Percentiles rank a stretch among this genome's conserved stretches.
phyloP scores from a whole-genome alignment of 2,113 vertebrate genomes.

The Oncorhynchus gorbuscha region DNA sequence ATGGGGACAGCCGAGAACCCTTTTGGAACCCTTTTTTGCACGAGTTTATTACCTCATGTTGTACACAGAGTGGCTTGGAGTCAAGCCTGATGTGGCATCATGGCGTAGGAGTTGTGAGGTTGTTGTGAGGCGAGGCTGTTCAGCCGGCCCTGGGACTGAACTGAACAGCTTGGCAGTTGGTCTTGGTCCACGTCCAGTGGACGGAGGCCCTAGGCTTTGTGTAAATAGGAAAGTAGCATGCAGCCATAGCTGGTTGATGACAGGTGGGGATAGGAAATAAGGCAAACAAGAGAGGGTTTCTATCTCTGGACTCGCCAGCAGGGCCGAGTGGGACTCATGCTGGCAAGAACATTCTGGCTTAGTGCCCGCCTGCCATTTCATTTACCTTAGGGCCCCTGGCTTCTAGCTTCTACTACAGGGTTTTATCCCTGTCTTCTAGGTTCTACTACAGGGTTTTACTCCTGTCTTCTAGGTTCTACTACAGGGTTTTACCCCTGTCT shows the following conservation, averaged over 20 bases:
- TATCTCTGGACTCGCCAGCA: slow-evolving; percentile 13
- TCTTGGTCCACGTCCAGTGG: background rate
- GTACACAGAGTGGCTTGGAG: no score
- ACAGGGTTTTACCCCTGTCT: background rate
- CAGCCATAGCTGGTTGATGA: slow-evolving; percentile 13
- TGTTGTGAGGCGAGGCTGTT: background rate
- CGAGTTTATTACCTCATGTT: no score
- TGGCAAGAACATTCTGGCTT: slow-evolving; percentile 15
- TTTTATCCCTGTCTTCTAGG: background rate
- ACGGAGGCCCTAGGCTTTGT: slow-evolving; percentile 8
- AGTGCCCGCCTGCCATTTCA: background rate
- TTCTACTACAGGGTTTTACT: background rate
- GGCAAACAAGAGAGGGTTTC: slow-evolving; percentile 27
- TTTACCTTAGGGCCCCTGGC: background rate
- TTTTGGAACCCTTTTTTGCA: no score
- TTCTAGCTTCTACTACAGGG: background rate
- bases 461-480: background rate
- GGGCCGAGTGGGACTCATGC: slow-evolving; percentile 5
- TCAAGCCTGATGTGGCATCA: no score
- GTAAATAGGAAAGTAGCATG: slow-evolving; percentile 40
- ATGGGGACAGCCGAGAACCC: no score
- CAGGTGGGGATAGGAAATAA: slow-evolving; percentile 29
- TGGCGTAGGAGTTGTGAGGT: background rate
- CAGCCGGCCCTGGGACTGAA: background rate
- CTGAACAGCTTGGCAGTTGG: background rate